Evolutionary conservation across 2,888 invertebrate species (phyloP).

Genomic region (Smittia aterrima): DNA sequence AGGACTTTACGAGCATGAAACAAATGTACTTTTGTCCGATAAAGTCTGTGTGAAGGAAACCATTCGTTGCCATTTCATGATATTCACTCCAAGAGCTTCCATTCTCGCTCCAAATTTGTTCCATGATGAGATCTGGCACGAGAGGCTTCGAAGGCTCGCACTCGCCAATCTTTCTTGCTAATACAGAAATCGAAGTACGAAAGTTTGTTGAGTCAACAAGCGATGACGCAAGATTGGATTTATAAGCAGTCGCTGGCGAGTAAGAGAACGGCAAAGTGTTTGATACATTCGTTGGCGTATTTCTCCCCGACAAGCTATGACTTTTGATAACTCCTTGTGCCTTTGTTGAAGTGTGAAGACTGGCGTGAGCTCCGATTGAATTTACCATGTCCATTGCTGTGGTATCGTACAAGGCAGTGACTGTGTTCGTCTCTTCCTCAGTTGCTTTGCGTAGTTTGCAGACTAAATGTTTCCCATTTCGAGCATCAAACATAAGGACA

Average conservation of each 20-base stretch:
- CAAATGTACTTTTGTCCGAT: slow-evolving; percentile 83
- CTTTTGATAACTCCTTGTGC: neutral
- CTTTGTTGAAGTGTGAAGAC: neutral
- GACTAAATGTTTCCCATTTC: slow-evolving; percentile 74
- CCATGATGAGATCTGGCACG: slow-evolving; percentile 82
- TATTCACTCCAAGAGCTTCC: slow-evolving; percentile 54
- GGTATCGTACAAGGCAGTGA: slow-evolving; percentile 46
- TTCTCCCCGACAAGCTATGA: slow-evolving; percentile 11
- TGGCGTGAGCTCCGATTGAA: slow-evolving; percentile 25
- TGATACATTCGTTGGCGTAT: slow-evolving; percentile 43
- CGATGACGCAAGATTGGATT: slow-evolving; percentile 51
- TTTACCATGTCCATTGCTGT: neutral
- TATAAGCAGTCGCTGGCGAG: slow-evolving; percentile 53
- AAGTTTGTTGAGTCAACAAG: slow-evolving; percentile 56
- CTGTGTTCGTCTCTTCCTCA: slow-evolving; percentile 66
- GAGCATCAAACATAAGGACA: slow-evolving; percentile 75
- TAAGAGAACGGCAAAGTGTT: slow-evolving; percentile 43
- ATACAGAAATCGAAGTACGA: slow-evolving; percentile 50
- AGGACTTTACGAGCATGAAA: slow-evolving; percentile 62
- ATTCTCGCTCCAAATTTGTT: slow-evolving; percentile 85
- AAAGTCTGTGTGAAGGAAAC: slow-evolving; percentile 81
- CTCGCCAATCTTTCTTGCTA: slow-evolving; percentile 56
- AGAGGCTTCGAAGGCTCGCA: slow-evolving; percentile 65
- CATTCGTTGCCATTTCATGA: slow-evolving; percentile 66
- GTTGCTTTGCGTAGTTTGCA: slow-evolving; percentile 76